Base-by-base conservation (phyloP, 2,797 vertebrate genomes). In the Botia kubotai region DNA sequence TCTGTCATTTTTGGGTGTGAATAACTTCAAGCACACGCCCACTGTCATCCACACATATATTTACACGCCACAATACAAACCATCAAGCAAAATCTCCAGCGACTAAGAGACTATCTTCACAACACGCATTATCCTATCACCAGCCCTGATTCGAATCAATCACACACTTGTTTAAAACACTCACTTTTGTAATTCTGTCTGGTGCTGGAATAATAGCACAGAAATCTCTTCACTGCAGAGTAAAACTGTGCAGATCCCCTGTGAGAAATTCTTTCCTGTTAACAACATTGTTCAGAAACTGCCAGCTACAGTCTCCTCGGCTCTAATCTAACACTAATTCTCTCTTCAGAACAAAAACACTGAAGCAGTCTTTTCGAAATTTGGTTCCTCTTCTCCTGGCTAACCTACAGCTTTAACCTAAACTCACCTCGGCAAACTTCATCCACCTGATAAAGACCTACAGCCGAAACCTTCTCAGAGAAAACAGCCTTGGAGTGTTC, bases 401-500 rank as follows among this genome's bases (percentile, higher is more conserved):
- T 58, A 26, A 72, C 75, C 65, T 50, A 10, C 4, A 11, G 12
- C 0, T 17, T n/a, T 10, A 17, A 21, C 74, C 73, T 65, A 3
- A 46, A 29, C 14, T 12, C 23, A 17, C 14, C 46, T 67, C 26
- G 0, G 5, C 63, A 36, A 10, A 23, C 77, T 55, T 55, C 8
- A 39, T 58, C n/a, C 60, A 36, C 53, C 33, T 14, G 68, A 66
- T 13, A 39, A 75, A 53, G 50, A 57, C 17, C 75, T 29, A 19
- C 55, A 43, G 65, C 52, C 71, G 58, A 68, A 81, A 55, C 77
- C 63, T 57, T 71, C 70, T 76, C 43, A 11, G 53, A 63, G 76
- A 53, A 80, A 73, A 83, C 72, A 52, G 19, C 43, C 46, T 26
- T n/a, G n/a, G 39, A 60, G 29, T 39, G 21, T 29, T 80, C 66